These are phyloP conservation scores for Anarsia innoxiella DNA, from an alignment of 2,888 invertebrate genomes.

Conservation along the genomic window DNA sequence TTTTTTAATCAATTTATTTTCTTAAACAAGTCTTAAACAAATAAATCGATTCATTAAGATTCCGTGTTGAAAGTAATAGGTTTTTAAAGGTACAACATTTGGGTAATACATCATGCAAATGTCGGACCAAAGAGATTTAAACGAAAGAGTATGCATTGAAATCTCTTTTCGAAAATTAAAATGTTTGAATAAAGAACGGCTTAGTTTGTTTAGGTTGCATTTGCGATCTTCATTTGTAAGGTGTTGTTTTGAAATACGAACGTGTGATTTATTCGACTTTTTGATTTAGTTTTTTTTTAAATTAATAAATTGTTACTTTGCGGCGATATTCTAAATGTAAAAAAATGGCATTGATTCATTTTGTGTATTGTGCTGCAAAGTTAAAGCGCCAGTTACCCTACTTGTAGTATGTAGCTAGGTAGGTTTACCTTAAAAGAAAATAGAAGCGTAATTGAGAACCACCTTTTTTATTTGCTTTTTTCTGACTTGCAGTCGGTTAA, in stretches of 20 bases:
- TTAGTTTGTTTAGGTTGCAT: conserved; percentile 1
- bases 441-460: no score
- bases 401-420: no score
- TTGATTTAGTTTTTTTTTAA: no score
- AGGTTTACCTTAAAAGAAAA: no score
- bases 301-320: no score
- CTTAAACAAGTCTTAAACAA: conserved; percentile 33
- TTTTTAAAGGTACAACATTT: conserved; percentile 47
- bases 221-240: conserved; percentile 5
- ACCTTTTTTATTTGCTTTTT: no score
- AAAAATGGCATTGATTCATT: no score
- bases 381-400: no score
- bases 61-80: conserved; percentile 56
- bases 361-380: no score
- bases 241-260: not conserved
- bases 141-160: conserved; percentile 23
- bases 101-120: conserved; percentile 39
- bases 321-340: no score
- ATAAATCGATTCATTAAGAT: conserved; percentile 35
- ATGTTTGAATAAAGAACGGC: conserved; percentile 22
- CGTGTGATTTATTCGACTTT: no score
- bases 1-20: conserved; percentile 30
- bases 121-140: conserved; percentile 30
- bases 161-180: conserved; percentile 25
- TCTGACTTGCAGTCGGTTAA: no score